Base-by-base conservation (phyloP, 2,888 invertebrate species). In the Cataglyphis cursor region DNA sequence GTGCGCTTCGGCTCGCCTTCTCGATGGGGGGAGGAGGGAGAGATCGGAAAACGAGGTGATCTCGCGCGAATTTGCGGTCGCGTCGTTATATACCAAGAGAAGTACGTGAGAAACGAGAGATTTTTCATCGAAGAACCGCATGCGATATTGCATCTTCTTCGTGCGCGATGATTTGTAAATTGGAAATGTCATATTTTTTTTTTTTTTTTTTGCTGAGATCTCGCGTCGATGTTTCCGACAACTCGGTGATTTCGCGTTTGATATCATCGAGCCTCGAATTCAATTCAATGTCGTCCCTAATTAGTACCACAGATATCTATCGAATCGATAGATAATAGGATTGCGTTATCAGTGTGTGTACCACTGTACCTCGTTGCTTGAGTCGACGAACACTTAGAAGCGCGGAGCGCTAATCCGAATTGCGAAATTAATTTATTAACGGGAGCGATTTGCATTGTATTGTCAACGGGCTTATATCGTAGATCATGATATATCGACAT, bases 251-350 rank as follows among this genome's bases (percentile, higher is more conserved):
- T 82, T 35, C 15, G 41, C 10, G 83, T 61, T 59, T 64, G 68
- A 44, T 54, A 59, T 54, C 70, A 10, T 48, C 24, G 54, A 81
- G 68, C 54, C 54, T 82, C 64, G 44, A 57, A n/a, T 51, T 51
- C n/a, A 8, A 51, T 81, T 62, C 65, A 6, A n/a, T 62, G 18
- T 8, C 31, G 81, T 24, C 38, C 24, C 75, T 81, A 80, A 89
- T 87, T 85, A 80, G 64, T 81, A 54, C 38, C 41, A 6, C 5
- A 66, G 38, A 54, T 81, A 59, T 81, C 83, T 48, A 68, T 75
- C 70, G 73, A 83, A 84, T 87, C 76, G 83, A 10, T 72, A 66
- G 81, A 28, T 85, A 88, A 88, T 83, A 48, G 75, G 84, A 74
- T 82, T 76, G 81, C 83, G 84, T 76, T 72, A 62, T 70, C 62